Conservation (phyloP, 2,113 vertebrate genomes). For the Tursiops truncatus region DNA sequence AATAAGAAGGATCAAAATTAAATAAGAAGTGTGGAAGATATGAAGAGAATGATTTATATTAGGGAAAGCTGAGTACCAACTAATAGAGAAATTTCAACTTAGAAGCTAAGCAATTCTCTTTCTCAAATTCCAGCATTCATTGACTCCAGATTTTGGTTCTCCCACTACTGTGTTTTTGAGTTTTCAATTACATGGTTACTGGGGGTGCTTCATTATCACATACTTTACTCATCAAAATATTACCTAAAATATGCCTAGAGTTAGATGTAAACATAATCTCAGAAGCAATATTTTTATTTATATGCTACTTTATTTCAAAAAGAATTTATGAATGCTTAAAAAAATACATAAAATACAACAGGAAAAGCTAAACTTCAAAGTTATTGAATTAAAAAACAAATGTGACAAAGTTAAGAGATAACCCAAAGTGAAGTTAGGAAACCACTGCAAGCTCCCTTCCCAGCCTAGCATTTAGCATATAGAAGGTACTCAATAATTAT, state of each 20-base stretch:
- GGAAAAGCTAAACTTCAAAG: not conserved
- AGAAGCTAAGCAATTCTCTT: not conserved
- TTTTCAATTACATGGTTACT: not conserved
- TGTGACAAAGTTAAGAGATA: not conserved
- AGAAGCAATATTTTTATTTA: constrained; percentile 10
- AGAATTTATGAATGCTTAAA: not conserved
- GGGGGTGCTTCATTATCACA: not conserved
- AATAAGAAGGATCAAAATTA: not conserved
- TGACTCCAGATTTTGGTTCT: not conserved
- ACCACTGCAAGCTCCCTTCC: not conserved
- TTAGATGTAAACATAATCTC: not conserved
- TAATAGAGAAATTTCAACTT: not conserved
- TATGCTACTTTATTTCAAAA: not conserved
- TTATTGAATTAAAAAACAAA: not conserved
- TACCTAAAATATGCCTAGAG: not conserved
- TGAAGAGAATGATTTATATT: not conserved
- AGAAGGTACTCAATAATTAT: not conserved
- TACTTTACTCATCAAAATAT: not conserved
- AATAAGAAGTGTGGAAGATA: not conserved
- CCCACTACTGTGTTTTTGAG: not conserved
- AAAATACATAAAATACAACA: not conserved
- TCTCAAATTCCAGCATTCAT: not conserved
- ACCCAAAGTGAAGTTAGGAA: not conserved
- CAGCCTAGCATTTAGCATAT: not conserved
- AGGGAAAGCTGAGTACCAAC: not conserved